These are phyloP conservation scores for Canis aureus DNA, from an alignment of 2,113 vertebrate genomes.

Conservation along the genomic window DNA sequence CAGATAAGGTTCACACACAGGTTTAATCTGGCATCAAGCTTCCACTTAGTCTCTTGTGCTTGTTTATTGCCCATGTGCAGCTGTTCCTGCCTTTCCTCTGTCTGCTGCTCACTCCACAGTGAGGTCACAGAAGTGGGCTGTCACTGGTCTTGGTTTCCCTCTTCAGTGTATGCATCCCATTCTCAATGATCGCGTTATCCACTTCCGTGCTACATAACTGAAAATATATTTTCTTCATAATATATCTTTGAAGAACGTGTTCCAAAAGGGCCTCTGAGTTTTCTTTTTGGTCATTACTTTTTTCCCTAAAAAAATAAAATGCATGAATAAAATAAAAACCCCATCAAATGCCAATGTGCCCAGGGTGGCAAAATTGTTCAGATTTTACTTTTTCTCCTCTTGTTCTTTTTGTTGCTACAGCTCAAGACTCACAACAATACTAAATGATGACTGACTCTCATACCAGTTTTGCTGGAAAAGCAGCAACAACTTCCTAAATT, in stretches of 20 bases:
- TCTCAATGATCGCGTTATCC: conserved; percentile 65
- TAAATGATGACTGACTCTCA: background rate
- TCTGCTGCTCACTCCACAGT: conserved; percentile 62
- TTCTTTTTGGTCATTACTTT: conserved; percentile 26
- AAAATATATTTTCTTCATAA: conserved; percentile 46
- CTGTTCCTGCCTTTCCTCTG: conserved; percentile 71
- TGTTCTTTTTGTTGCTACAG: background rate
- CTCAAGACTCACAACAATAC: conserved; percentile 23
- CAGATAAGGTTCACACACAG: conserved; percentile 75
- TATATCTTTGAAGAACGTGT: background rate
- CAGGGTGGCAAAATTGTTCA: background rate
- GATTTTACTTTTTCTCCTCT: background rate
- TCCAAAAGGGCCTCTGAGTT: background rate
- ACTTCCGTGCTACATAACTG: conserved; percentile 58
- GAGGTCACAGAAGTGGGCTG: conserved; percentile 56
- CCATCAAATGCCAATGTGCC: background rate
- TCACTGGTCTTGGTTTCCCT: conserved; percentile 55
- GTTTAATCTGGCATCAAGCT: conserved; percentile 73
- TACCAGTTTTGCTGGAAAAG: background rate
- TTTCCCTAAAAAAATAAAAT: background rate
- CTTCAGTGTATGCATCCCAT: conserved; percentile 61
- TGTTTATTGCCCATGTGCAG: conserved; percentile 65
- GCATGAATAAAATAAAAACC: conserved; percentile 35
- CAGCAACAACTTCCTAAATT: background rate
- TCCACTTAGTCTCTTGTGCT: conserved; percentile 48